phyloP scores from a whole-genome alignment of 1,140 invertebrate species.

The Calephelis nemesis region DNA sequence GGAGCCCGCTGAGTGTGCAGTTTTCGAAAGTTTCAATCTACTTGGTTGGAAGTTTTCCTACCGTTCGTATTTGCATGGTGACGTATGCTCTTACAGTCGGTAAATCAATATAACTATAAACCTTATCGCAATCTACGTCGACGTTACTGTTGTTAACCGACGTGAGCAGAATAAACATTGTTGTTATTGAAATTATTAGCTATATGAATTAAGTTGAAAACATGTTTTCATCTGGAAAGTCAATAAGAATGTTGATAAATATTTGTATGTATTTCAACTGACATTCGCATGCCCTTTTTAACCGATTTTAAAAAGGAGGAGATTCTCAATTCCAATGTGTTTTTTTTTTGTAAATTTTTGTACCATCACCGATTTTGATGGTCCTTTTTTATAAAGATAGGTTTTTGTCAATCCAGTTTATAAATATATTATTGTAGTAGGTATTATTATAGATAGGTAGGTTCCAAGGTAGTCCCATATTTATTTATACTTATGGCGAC shows the following conservation, averaged over 20 bases:
- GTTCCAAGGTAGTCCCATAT: no score
- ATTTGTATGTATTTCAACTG: neutral
- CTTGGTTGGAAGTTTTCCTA: no score
- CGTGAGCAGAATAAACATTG: neutral
- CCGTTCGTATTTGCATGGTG: no score
- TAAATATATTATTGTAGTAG: no score
- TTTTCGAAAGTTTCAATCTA: no score
- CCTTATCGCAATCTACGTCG: conserved; percentile 5
- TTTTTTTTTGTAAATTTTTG: neutral
- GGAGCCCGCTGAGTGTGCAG: no score
- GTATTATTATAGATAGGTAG: no score
- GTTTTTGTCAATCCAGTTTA: no score
- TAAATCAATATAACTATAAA: conserved; percentile 10
- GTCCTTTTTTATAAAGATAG: no score
- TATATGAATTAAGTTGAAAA: neutral
- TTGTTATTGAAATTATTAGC: neutral
- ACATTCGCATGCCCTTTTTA: neutral
- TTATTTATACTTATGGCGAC: no score
- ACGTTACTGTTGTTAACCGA: neutral
- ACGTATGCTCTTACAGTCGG: neutral
- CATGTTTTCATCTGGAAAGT: conserved; percentile 1
- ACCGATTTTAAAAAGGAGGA: neutral
- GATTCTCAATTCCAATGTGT: neutral
- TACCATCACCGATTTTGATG: no score
- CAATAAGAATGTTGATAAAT: conserved; percentile 3